Conservation (phyloP, 1,140 invertebrate species). For the Sinella curviseta region DNA sequence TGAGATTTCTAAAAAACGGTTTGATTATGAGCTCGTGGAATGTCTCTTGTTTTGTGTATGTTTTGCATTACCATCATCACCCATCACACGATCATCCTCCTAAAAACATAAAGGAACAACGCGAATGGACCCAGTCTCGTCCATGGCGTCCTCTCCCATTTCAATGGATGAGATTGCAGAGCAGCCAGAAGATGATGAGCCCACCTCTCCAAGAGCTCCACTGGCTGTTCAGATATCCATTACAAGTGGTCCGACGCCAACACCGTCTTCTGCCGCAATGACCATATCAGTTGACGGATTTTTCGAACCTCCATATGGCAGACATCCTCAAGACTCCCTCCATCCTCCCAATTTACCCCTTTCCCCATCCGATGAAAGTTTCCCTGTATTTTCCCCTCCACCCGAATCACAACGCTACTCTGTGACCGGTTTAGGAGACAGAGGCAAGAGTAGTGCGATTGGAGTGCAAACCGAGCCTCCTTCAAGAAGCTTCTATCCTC, state of each 20-base stretch:
- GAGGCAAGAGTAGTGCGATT: conserved; percentile 52
- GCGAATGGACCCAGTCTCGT: conserved; percentile 41
- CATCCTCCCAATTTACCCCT: conserved; percentile 45
- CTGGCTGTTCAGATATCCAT: conserved; percentile 50
- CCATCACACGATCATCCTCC: background rate
- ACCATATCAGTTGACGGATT: conserved; percentile 82
- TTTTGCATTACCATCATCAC: too few species aligned
- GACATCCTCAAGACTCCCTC: conserved; percentile 35
- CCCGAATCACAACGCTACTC: conserved; percentile 59
- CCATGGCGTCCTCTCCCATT: conserved; percentile 41
- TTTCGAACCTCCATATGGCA: conserved; percentile 65
- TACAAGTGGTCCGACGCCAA: conserved; percentile 61
- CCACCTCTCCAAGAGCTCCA: conserved; percentile 17
- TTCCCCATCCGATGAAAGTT: conserved; percentile 65
- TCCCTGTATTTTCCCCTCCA: conserved; percentile 79
- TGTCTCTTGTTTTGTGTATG: conserved; percentile 8
- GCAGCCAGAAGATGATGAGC: conserved; percentile 15
- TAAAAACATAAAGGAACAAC: background rate
- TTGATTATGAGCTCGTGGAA: background rate
- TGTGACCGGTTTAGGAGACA: background rate
- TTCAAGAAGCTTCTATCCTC: conserved; percentile 59
- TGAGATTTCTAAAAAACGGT: background rate
- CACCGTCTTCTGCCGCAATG: conserved; percentile 76
- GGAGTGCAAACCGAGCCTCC: conserved; percentile 62
- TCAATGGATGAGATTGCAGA: conserved; percentile 38